These are phyloP conservation scores for Helicolenus hilgendorfi DNA, from an alignment of 2,797 vertebrate genomes.

Conservation along the genomic window DNA sequence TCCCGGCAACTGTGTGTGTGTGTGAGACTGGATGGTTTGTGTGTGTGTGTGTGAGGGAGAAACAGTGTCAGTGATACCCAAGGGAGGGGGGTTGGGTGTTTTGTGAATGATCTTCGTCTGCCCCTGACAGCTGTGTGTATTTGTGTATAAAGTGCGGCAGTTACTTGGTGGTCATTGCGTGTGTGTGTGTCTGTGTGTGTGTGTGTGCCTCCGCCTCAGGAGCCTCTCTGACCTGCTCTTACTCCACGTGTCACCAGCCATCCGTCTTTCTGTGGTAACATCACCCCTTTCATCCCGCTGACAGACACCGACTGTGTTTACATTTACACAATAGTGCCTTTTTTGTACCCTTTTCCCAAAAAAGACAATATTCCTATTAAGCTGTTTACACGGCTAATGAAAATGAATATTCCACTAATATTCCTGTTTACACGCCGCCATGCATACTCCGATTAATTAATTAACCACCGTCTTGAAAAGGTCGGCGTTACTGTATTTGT, in stretches of 20 bases:
- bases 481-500: no score
- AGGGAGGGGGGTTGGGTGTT: constrained; percentile 77
- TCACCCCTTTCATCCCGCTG: constrained; percentile 32
- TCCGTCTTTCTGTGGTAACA: constrained; percentile 62
- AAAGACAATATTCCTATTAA: no score
- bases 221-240: constrained; percentile 81
- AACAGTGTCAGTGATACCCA: constrained; percentile 89
- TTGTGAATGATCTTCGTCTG: constrained; percentile 91
- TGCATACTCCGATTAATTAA: no score
- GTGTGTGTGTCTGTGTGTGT: constrained; percentile 26
- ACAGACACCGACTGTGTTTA: background rate
- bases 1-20: constrained; percentile 69
- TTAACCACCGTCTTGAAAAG: no score
- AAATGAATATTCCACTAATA: background rate
- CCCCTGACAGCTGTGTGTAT: constrained; percentile 89
- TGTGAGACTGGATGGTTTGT: constrained; percentile 56
- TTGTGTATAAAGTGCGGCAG: constrained; percentile 80
- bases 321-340: background rate
- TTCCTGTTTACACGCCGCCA: background rate
- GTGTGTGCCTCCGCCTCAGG: constrained; percentile 61
- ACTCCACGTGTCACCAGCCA: constrained; percentile 79
- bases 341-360: background rate
- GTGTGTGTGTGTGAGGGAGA: constrained; percentile 63
- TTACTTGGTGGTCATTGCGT: constrained; percentile 60
- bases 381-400: background rate